phyloP scores from a whole-genome alignment of 2,888 invertebrate genomes.

The Drosophila maculinotata region DNA sequence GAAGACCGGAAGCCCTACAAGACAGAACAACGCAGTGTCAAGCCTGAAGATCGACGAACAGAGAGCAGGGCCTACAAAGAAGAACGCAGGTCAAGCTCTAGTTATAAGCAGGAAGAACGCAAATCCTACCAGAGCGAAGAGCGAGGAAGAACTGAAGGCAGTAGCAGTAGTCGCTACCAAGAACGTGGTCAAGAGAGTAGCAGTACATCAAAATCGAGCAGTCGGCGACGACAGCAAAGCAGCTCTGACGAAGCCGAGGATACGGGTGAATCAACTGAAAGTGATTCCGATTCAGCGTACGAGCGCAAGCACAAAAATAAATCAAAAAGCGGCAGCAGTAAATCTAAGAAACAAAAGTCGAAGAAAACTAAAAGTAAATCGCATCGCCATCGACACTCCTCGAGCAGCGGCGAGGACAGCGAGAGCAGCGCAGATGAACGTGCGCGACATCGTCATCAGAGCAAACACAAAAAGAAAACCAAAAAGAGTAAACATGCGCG shows the following conservation, averaged over 20 bases:
- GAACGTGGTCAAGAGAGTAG: conserved; percentile 33
- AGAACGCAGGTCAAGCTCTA: conserved; percentile 6
- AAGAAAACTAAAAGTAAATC: conserved; percentile 73
- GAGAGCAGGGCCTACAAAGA: conserved; percentile 23
- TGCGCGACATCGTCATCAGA: conserved; percentile 57
- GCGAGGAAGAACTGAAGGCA: conserved; percentile 18
- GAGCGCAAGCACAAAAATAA: conserved; percentile 68
- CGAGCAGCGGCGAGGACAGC: conserved; percentile 16
- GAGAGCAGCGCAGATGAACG: conserved; percentile 37
- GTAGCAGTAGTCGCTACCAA: conserved; percentile 40
- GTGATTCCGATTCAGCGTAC: conserved; percentile 69
- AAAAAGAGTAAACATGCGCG: conserved; percentile 84
- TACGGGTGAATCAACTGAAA: conserved; percentile 70
- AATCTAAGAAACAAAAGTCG: conserved; percentile 69
- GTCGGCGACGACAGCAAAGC: conserved; percentile 39
- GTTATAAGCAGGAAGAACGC: conserved; percentile 26
- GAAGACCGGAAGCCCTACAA: conserved; percentile 42
- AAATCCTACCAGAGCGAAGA: conserved; percentile 25
- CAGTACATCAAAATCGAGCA: conserved; percentile 43
- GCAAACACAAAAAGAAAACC: conserved; percentile 82
- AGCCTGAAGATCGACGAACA: conserved; percentile 30
- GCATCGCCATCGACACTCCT: conserved; percentile 37
- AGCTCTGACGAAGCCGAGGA: conserved; percentile 70
- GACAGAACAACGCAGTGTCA: conserved; percentile 13
- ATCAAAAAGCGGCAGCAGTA: conserved; percentile 53